Evolutionary conservation across 2,888 invertebrate species (phyloP).

Genomic region (Xylota segnis): DNA sequence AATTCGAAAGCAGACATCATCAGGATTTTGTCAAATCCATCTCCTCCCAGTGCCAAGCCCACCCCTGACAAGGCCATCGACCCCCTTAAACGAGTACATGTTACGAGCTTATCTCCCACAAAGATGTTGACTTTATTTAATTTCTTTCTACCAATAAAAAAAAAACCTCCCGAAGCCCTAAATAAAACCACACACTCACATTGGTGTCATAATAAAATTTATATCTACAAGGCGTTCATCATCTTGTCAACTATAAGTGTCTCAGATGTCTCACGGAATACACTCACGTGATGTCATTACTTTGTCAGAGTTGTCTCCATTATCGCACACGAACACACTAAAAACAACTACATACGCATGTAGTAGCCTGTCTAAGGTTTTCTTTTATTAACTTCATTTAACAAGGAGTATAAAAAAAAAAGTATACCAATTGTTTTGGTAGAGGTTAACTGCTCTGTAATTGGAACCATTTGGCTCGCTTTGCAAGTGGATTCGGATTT

Average conservation of each 20-base stretch:
- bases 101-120: background rate
- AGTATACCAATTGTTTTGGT: conserved; percentile 31
- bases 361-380: background rate
- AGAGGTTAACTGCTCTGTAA: conserved; percentile 35
- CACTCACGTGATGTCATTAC: conserved; percentile 13
- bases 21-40: too few relatives aligned
- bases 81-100: too few relatives aligned
- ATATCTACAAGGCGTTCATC: background rate
- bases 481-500: background rate
- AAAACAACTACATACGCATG: conserved; percentile 1
- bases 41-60: background rate
- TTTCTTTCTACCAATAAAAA: background rate
- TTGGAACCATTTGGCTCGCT: conserved; percentile 31
- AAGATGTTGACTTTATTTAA: background rate
- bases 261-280: conserved; percentile 8
- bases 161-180: background rate
- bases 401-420: conserved; percentile 47
- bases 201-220: conserved; percentile 16
- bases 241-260: conserved; percentile 13
- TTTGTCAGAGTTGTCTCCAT: conserved; percentile 9
- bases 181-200: conserved; percentile 11
- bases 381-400: conserved; percentile 48
- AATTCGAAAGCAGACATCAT: too few relatives aligned
- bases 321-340: background rate
- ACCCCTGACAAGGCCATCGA: too few relatives aligned